phyloP scores from a whole-genome alignment of 2,113 vertebrate species.

The Dryoscopus gambensis region DNA sequence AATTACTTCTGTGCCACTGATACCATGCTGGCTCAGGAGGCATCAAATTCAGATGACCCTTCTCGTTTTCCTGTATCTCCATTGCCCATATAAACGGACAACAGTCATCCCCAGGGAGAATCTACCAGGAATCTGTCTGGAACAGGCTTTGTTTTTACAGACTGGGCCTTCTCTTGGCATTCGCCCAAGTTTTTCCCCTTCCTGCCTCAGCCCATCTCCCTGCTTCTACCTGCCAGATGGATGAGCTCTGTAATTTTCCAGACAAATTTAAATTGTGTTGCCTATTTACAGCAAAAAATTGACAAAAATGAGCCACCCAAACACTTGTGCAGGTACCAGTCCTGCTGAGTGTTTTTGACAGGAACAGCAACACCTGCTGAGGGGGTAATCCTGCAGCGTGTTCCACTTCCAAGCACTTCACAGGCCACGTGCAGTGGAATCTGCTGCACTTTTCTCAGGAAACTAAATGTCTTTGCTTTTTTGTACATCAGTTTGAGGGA shows the following conservation, averaged over 20 bases:
- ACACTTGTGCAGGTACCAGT: not conserved
- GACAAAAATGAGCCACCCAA: not conserved
- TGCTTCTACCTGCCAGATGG: not conserved
- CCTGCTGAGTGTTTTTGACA: not conserved
- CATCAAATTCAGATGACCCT: not conserved
- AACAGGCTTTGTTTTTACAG: not conserved
- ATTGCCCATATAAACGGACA: not conserved
- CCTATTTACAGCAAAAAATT: not conserved
- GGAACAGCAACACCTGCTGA: not conserved
- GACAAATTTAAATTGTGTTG: not conserved
- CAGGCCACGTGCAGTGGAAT: not conserved
- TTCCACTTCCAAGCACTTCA: not conserved
- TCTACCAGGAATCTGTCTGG: not conserved
- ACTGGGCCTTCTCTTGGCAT: not conserved
- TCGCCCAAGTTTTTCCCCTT: not conserved
- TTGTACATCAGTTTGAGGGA: not conserved
- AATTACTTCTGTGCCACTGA: not conserved
- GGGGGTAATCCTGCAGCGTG: not conserved
- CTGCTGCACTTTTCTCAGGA: not conserved
- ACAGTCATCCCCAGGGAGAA: not conserved
- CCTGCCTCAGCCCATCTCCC: not conserved
- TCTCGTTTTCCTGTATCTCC: not conserved
- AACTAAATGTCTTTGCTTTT: not conserved
- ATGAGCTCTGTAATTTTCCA: not conserved
- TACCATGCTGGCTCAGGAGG: not conserved